A percentile compares a stretch with the other conserved stretches of the same genome.
These are phyloP conservation scores for Andrena bucephala DNA, from an alignment of 2,888 invertebrate species.

Conservation along the genomic window DNA sequence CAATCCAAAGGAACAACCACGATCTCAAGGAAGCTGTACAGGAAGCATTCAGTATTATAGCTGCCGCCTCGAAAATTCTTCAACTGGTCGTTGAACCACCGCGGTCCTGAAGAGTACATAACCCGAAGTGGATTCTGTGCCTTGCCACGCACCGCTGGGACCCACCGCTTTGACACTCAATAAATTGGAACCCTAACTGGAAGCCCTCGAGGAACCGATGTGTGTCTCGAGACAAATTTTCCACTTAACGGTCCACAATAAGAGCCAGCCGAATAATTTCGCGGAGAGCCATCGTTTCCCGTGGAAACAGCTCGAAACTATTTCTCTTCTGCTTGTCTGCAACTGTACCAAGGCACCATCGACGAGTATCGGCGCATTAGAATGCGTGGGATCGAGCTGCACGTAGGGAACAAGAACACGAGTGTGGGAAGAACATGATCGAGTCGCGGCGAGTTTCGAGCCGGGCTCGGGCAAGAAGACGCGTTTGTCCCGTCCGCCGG, in stretches of 20 bases:
- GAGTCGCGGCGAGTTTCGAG: not conserved
- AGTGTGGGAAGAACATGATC: constrained; percentile 30
- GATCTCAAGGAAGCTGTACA: not conserved
- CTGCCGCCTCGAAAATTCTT: too few species aligned
- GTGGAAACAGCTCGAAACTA: not conserved
- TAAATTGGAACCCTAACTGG: not conserved
- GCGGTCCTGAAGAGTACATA: not conserved
- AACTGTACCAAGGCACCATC: not conserved
- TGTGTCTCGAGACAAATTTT: not conserved
- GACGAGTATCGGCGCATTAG: constrained; percentile 5
- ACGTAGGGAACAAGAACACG: constrained; percentile 9
- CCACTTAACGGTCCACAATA: not conserved
- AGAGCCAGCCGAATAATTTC: not conserved
- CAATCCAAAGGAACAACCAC: too few species aligned
- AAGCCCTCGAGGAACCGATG: not conserved
- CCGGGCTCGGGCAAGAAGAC: constrained; percentile 29
- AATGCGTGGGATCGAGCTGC: constrained; percentile 24
- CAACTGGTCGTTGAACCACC: not conserved
- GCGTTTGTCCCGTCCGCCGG: constrained; percentile 17
- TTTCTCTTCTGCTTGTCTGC: not conserved
- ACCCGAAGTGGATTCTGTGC: not conserved
- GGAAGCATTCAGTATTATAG: not conserved
- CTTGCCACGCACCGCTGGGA: not conserved
- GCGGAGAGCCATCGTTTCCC: not conserved
- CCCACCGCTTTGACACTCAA: not conserved